phyloP scores from a whole-genome alignment of 2,797 vertebrate species.

The Gymnodraco acuticeps region DNA sequence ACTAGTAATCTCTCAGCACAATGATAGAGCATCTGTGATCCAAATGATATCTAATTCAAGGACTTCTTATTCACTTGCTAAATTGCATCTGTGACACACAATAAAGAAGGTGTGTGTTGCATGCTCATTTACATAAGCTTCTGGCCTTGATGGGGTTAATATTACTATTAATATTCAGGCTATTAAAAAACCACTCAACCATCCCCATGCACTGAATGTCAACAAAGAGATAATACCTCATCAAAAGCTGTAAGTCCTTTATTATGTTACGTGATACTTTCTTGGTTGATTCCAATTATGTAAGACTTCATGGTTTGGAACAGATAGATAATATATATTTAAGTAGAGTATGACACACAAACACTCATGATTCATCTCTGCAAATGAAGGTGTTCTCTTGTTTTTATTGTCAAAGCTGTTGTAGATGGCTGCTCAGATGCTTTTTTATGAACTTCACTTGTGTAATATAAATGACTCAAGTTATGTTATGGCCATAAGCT shows the following conservation, averaged over 20 bases:
- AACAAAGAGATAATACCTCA: slow-evolving; percentile 9
- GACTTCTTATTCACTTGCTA: not conserved
- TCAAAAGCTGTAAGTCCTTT: slow-evolving; percentile 24
- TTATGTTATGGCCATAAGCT: slow-evolving; percentile 5
- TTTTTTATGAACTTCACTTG: not conserved
- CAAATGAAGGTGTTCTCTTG: slow-evolving; percentile 3
- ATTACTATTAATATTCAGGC: slow-evolving; percentile 11
- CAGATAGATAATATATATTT: slow-evolving; percentile 1
- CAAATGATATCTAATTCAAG: not conserved
- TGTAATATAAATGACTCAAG: not conserved
- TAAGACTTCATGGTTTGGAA: slow-evolving; percentile 21
- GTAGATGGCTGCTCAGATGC: not conserved
- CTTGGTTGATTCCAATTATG: slow-evolving; percentile 45
- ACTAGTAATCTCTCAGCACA: not conserved
- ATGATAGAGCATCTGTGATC: not conserved
- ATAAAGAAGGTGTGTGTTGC: not conserved
- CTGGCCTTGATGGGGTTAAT: not conserved
- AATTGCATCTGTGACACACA: not conserved
- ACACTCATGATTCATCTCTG: not conserved
- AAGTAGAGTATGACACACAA: slow-evolving; percentile 28
- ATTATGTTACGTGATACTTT: slow-evolving; percentile 24
- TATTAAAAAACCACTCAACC: not conserved
- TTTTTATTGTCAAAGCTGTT: slow-evolving; percentile 9
- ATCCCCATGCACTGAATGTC: slow-evolving; percentile 25
- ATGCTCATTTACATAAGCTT: slow-evolving; percentile 3